phyloP scores from a whole-genome alignment of 2,797 vertebrate genomes.

The Phataginus tricuspis region DNA sequence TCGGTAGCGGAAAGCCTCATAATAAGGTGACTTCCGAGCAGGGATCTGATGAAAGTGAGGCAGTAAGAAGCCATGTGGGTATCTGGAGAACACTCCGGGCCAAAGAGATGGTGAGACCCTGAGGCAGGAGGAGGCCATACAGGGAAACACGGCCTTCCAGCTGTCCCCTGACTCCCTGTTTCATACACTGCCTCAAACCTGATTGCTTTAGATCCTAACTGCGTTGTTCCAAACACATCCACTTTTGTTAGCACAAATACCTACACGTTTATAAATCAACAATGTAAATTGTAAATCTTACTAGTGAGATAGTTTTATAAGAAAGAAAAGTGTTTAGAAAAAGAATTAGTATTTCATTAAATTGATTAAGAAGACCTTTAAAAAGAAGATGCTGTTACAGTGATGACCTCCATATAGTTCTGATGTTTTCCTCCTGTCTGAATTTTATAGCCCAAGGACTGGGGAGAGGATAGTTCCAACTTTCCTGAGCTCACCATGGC shows the following conservation, averaged over 20 bases:
- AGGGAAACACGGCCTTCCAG: rapidly evolving
- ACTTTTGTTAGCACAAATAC: background rate
- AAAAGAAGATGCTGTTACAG: background rate
- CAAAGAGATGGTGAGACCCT: background rate
- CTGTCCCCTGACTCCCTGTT: background rate
- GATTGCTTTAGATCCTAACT: background rate
- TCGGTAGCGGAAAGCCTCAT: background rate
- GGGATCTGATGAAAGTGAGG: background rate
- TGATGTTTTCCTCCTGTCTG: background rate
- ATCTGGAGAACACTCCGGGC: background rate
- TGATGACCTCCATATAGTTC: background rate
- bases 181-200: background rate
- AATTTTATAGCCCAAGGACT: background rate
- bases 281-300: background rate
- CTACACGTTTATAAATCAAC: background rate
- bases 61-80: background rate
- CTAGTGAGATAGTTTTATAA: background rate
- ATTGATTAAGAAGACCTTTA: background rate
- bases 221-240: background rate
- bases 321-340: background rate
- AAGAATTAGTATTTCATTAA: background rate
- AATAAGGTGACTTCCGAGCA: background rate
- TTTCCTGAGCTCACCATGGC: background rate
- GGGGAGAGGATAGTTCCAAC: background rate
- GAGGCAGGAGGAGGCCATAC: background rate